phyloP scores from a whole-genome alignment of 2,888 invertebrate genomes.

The Caenorhabditis sp. region DNA sequence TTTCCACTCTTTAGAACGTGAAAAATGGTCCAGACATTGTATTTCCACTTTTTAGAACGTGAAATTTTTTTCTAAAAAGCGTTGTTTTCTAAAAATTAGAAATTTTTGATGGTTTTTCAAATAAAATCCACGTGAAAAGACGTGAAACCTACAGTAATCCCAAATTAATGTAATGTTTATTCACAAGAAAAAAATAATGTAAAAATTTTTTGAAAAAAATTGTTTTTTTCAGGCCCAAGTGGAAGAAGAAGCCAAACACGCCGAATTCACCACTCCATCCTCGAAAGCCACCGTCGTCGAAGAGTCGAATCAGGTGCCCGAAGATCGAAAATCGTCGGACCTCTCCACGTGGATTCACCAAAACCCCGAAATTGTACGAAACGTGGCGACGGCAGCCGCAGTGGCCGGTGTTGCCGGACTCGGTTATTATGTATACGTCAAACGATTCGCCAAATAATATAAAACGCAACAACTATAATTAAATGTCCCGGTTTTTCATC shows the following conservation, averaged over 20 bases:
- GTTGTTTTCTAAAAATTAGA: too few relatives aligned
- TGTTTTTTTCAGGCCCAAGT: constrained; percentile 30
- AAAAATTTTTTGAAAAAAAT: not conserved
- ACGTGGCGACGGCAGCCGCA: constrained; percentile 36
- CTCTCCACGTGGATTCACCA: constrained; percentile 38
- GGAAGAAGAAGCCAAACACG: constrained; percentile 25
- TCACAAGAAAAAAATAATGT: too few relatives aligned
- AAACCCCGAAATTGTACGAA: constrained; percentile 37
- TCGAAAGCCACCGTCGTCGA: constrained; percentile 36
- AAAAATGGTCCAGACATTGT: too few relatives aligned
- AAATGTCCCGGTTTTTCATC: not conserved
- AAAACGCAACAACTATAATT: not conserved
- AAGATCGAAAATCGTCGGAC: constrained; percentile 27
- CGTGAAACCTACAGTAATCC: too few relatives aligned
- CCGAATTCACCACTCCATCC: constrained; percentile 19
- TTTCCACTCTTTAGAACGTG: too few relatives aligned
- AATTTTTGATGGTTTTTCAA: too few relatives aligned
- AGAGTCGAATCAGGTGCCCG: constrained; percentile 37
- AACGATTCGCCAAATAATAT: constrained; percentile 22
- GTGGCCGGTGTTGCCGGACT: constrained; percentile 44
- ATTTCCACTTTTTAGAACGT: too few relatives aligned
- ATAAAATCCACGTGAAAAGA: too few relatives aligned
- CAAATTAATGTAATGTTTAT: too few relatives aligned
- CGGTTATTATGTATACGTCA: constrained; percentile 44
- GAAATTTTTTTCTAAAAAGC: too few relatives aligned